These are phyloP conservation scores for Sminthurinus signatus DNA, from an alignment of 1,140 invertebrate genomes.

Conservation along the genomic window DNA sequence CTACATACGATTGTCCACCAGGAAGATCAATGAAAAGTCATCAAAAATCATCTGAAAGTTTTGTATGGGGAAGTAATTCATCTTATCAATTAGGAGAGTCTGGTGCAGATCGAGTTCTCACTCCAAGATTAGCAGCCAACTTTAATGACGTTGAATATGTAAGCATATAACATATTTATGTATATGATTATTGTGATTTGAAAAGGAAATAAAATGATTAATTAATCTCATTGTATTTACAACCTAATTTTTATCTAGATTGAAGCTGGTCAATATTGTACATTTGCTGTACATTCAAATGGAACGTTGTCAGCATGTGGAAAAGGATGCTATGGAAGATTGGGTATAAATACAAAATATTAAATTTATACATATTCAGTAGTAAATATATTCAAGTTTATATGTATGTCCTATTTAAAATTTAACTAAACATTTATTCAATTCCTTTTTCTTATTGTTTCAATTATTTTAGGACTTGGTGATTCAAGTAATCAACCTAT, in stretches of 20 bases:
- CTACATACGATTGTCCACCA: background rate
- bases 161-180: constrained; percentile 20
- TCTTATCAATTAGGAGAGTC: constrained; percentile 57
- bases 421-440: no score
- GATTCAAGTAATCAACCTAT: constrained; percentile 54
- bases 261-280: constrained; percentile 63
- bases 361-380: no score
- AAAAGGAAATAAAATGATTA: background rate
- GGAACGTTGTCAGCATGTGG: constrained; percentile 56
- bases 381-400: no score
- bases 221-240: background rate
- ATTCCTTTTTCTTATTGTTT: no score
- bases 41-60: constrained; percentile 5
- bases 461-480: constrained; percentile 51
- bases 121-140: constrained; percentile 53
- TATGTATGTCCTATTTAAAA: no score
- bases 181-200: no score
- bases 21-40: background rate
- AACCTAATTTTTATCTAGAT: constrained; percentile 45
- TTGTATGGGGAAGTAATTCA: constrained; percentile 62
- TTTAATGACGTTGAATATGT: constrained; percentile 57
- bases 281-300: constrained; percentile 56
- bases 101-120: constrained; percentile 55
- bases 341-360: no score
- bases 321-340: constrained; percentile 54